phyloP scores from a whole-genome alignment of 2,888 invertebrate species.

The Mongoloraphidia duomilia region DNA sequence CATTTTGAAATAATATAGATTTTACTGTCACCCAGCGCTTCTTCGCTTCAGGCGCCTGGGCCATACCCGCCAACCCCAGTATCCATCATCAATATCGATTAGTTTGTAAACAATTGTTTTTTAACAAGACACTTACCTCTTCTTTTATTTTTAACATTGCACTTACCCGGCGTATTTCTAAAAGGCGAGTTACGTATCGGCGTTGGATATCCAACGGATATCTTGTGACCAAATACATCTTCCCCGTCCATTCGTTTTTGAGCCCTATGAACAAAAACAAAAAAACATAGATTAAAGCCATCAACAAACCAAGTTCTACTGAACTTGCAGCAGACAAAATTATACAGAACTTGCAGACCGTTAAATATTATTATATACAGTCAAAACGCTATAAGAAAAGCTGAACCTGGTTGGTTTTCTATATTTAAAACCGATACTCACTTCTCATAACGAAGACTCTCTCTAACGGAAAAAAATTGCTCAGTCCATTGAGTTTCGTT shows the following conservation, averaged over 20 bases:
- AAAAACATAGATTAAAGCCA: conserved; percentile 4
- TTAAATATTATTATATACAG: neutral
- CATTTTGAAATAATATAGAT: no score
- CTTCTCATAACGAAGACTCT: no score
- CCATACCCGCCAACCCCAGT: no score
- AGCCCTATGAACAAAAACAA: conserved; percentile 40
- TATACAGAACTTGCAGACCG: neutral
- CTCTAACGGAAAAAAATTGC: no score
- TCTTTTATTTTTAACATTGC: no score
- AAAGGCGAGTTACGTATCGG: conserved; percentile 13
- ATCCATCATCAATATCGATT: no score
- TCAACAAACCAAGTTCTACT: neutral
- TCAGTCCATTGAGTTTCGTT: no score
- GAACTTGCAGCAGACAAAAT: neutral
- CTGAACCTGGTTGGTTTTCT: neutral
- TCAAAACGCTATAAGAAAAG: neutral
- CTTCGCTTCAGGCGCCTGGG: no score
- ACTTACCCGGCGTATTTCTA: conserved; percentile 15
- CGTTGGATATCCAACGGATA: conserved; percentile 33
- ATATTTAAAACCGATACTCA: no score
- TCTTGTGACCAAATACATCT: conserved; percentile 66
- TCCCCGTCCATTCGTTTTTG: conserved; percentile 74
- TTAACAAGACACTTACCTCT: no score
- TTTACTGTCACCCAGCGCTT: no score
- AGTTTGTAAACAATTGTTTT: no score